Conservation (phyloP, 2,113 vertebrate genomes). For the Machaerirhynchus nigripectus region DNA sequence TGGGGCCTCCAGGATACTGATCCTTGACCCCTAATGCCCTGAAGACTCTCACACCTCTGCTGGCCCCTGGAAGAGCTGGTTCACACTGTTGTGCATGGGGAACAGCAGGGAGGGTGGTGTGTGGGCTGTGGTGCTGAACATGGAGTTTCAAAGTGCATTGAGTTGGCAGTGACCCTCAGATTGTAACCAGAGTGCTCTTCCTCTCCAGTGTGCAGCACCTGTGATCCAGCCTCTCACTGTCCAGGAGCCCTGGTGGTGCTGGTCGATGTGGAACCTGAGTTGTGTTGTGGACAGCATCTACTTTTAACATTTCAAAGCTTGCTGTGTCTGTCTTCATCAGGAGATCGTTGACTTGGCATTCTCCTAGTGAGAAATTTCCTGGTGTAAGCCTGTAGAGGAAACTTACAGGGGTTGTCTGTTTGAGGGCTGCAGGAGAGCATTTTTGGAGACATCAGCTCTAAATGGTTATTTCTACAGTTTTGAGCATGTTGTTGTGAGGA, state of each 20-base stretch:
- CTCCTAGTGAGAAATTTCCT: neutral
- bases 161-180: neutral
- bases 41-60: neutral
- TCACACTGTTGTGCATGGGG: rapidly evolving
- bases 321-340: neutral
- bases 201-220: rapidly evolving
- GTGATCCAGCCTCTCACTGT: rapidly evolving
- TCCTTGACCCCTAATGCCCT: neutral
- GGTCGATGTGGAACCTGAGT: neutral
- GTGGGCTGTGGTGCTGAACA: neutral
- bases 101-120: neutral
- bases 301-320: neutral
- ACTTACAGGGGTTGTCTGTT: neutral
- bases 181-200: neutral
- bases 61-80: neutral
- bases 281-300: too few relatives aligned
- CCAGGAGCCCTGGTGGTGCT: neutral
- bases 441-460: neutral
- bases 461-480: neutral
- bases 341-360: neutral
- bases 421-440: neutral
- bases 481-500: neutral
- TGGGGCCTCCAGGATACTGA: neutral
- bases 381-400: neutral
- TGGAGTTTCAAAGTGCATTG: neutral